Base-by-base conservation (phyloP, 1,140 invertebrate species). In the Drosophila miranda region DNA sequence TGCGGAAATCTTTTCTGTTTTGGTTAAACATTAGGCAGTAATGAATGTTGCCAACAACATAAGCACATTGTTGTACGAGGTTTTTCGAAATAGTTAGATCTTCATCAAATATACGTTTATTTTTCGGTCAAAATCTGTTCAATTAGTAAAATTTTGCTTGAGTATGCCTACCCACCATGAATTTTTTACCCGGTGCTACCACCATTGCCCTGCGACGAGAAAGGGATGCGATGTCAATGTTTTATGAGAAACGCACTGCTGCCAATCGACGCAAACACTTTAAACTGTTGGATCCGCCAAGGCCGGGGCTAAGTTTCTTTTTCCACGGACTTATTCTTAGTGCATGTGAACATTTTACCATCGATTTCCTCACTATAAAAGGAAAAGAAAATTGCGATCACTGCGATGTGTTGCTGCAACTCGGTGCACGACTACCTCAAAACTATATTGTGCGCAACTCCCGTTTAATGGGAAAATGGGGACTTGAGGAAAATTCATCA, bases 401-500 rank as follows among this genome's bases (percentile, higher is more conserved):
- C 3, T 49, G 21, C n/a, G 95, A 96, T 76, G 93, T 96, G 54
- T 94, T 94, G 0, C 91, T 97, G 16, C 96, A 97, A 87, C 93
- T 97, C 54, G 96, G 96, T 80, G 94, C 94, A 2, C 93, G 95
- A 21, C 88, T 95, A 21, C 93, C 94, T 34, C 93, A 95, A 62
- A 92, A 93, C 34, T 94, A 95, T 67, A 93, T 97, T 3, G 95
- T 96, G 1, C 91, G 96, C 45, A 97, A 97, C 78, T 91, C 92
- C 2, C 93, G 93, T 16, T 53, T 93, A 7, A 90, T 44, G 49
- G 74, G 67, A 9, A 57, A 48, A 7, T 96, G 95, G 95, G 94
- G 95, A 0, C 74, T 91, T 1, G 95, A 96, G 79, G 95, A 96
- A 80, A 93, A 93, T 8, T 89, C 92, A 11, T 75, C 76, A 1